These are phyloP conservation scores for Tychaedon coryphoeus DNA, from an alignment of 2,113 vertebrate species.

Conservation along the genomic window DNA sequence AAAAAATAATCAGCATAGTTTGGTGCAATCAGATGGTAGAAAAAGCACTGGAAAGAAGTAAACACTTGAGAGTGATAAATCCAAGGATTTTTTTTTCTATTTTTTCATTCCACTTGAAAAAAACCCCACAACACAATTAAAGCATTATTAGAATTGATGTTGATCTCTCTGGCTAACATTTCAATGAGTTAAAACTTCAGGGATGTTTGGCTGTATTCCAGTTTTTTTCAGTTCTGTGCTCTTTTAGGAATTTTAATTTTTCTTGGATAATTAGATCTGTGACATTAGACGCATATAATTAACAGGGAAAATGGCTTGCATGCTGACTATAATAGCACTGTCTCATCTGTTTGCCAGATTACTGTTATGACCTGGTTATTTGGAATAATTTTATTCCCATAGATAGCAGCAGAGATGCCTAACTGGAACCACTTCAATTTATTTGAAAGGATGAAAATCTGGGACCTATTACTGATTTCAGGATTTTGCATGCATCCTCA, in stretches of 20 bases:
- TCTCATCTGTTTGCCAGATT: slow-evolving; percentile 19
- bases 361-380: not conserved
- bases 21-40: not conserved
- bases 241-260: slow-evolving; percentile 41
- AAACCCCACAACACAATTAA: not conserved
- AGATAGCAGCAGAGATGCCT: not conserved
- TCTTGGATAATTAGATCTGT: slow-evolving; percentile 50
- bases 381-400: not conserved
- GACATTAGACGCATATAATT: slow-evolving; percentile 30
- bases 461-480: not conserved
- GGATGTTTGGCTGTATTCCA: not conserved
- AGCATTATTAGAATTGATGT: not conserved
- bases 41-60: not conserved
- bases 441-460: not conserved
- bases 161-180: not conserved
- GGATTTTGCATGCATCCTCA: not conserved
- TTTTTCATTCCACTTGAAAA: not conserved
- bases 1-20: not conserved
- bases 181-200: not conserved
- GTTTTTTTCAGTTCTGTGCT: not conserved
- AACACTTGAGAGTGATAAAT: not conserved
- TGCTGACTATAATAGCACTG: not conserved
- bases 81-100: not conserved
- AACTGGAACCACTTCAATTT: not conserved
- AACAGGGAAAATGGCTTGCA: slow-evolving; percentile 19